Percentiles rank a stretch among this genome's conserved stretches.
Conservation (phyloP, 2,888 invertebrate genomes). For the Cyaniris semiargus region DNA sequence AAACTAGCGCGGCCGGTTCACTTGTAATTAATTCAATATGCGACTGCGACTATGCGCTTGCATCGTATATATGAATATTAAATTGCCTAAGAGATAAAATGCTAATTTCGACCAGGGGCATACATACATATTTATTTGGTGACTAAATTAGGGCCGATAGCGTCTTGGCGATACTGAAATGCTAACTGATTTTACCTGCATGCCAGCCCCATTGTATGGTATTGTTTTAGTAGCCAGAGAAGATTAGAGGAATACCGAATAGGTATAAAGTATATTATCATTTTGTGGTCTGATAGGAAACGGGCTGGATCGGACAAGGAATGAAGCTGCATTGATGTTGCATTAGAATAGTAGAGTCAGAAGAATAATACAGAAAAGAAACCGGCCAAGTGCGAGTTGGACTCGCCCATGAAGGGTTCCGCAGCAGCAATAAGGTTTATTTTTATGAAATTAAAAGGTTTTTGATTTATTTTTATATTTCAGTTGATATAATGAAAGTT, state of each 20-base stretch:
- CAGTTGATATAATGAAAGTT: too few relatives aligned
- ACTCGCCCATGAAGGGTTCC: too few relatives aligned
- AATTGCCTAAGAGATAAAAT: conserved; percentile 75
- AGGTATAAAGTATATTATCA: neutral
- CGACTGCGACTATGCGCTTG: conserved; percentile 60
- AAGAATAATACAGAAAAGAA: neutral
- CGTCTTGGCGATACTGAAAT: conserved; percentile 38
- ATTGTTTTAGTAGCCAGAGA: neutral
- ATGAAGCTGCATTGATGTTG: neutral
- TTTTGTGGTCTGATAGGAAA: neutral
- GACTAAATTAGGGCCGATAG: conserved; percentile 63
- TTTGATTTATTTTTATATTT: too few relatives aligned
- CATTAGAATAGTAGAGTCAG: neutral
- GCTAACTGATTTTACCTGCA: conserved; percentile 45
- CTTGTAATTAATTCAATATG: conserved; percentile 69
- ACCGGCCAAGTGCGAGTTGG: too few relatives aligned
- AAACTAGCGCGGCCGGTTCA: conserved; percentile 30
- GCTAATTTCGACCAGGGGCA: conserved; percentile 66
- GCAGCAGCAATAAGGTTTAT: too few relatives aligned
- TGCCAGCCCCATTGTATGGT: neutral
- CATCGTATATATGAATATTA: conserved; percentile 73
- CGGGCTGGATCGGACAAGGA: neutral
- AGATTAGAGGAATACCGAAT: too few relatives aligned
- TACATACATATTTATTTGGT: conserved; percentile 65
- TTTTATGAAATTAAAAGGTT: too few relatives aligned